phyloP scores from a whole-genome alignment of 2,888 invertebrate species.

The Antheraea yamamai region DNA sequence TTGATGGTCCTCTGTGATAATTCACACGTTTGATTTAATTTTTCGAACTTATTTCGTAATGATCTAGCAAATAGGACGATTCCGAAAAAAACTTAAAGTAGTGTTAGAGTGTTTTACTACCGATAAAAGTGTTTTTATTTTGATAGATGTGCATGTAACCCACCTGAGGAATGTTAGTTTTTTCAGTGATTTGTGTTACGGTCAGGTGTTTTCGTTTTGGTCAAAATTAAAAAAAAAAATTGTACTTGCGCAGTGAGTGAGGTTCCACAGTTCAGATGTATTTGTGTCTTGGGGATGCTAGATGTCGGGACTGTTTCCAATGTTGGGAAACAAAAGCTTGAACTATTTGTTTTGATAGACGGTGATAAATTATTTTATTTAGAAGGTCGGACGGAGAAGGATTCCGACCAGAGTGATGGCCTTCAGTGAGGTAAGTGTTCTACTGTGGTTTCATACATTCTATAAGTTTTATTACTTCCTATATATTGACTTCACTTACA shows the following conservation, averaged over 20 bases:
- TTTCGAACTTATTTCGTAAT: conserved; percentile 68
- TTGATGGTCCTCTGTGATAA: conserved; percentile 75
- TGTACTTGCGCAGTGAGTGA: conserved; percentile 82
- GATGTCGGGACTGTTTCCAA: conserved; percentile 80
- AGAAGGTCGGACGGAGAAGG: conserved; percentile 80
- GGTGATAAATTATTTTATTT: conserved; percentile 65
- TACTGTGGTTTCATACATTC: conserved; percentile 16
- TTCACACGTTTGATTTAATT: conserved; percentile 68
- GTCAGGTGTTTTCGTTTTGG: conserved; percentile 82
- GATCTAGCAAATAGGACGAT: conserved; percentile 52
- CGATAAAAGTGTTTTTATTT: conserved; percentile 47
- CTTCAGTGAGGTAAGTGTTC: conserved; percentile 87
- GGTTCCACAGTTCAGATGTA: conserved; percentile 77
- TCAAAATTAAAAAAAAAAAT: conserved; percentile 69
- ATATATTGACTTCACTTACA: background rate
- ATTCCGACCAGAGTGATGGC: conserved; percentile 86
- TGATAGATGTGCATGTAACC: conserved; percentile 74
- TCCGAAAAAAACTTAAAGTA: conserved; percentile 50
- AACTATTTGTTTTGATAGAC: conserved; percentile 81
- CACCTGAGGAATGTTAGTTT: conserved; percentile 86
- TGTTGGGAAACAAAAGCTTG: conserved; percentile 80
- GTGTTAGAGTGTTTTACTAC: conserved; percentile 56
- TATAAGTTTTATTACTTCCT: conserved; percentile 1
- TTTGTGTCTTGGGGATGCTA: conserved; percentile 79
- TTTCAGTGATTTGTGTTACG: conserved; percentile 84